Conservation (phyloP, 2,888 invertebrate genomes). For the Caenorhabditis zanzibari region DNA sequence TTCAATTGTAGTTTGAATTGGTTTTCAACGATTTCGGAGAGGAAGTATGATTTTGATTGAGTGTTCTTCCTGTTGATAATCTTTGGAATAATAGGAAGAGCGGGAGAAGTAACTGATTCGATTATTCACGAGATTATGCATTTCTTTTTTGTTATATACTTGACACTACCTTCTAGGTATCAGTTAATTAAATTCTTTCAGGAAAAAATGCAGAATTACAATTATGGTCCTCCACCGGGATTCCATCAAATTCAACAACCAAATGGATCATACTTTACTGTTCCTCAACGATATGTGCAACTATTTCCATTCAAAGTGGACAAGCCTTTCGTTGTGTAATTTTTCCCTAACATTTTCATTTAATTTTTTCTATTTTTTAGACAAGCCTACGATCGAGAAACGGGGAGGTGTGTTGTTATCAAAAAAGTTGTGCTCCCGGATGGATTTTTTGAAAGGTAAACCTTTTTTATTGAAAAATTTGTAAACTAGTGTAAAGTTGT, state of each 20-base stretch:
- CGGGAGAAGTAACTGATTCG: no score
- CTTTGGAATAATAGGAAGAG: no score
- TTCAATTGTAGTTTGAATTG: no score
- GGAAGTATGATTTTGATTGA: not conserved
- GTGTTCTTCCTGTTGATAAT: not conserved
- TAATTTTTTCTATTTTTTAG: conserved; percentile 86
- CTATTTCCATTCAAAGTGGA: conserved; percentile 25
- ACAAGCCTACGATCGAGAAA: conserved; percentile 96
- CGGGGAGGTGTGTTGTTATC: conserved; percentile 95
- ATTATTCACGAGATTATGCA: no score
- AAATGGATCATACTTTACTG: conserved; percentile 33
- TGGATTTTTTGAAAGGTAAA: conserved; percentile 96
- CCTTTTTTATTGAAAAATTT: conserved; percentile 84
- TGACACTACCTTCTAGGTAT: no score
- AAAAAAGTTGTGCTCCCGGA: conserved; percentile 96
- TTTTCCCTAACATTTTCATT: not conserved
- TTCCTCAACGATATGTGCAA: conserved; percentile 10
- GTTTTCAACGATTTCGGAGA: no score
- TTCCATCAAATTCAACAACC: conserved; percentile 31
- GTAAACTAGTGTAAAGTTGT: no score
- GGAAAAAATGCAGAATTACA: not conserved
- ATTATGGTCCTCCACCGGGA: not conserved
- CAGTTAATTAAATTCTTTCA: no score
- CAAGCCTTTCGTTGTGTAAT: conserved; percentile 33
- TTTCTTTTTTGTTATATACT: no score